phyloP scores from a whole-genome alignment of 2,888 invertebrate genomes.

The Chaetogeoica ovagalla region DNA sequence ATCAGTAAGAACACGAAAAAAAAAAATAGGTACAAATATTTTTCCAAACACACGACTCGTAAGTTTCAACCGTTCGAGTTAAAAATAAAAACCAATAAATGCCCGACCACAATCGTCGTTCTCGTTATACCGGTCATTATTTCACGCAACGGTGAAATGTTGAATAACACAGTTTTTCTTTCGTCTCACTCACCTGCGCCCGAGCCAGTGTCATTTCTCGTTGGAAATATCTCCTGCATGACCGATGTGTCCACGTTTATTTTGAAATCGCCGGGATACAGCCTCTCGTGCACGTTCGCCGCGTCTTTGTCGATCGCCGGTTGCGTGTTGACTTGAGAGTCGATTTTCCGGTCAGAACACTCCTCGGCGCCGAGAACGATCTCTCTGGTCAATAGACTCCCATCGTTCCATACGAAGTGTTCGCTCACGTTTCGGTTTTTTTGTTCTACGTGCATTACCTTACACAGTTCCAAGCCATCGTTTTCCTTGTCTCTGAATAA shows the following conservation, averaged over 20 bases:
- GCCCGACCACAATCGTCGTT: not conserved
- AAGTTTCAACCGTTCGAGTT: too few species aligned
- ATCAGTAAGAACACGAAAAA: too few species aligned
- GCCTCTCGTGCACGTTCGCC: not conserved
- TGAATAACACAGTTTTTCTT: not conserved
- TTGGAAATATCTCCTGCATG: not conserved
- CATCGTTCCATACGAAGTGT: conserved; percentile 29
- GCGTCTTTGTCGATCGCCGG: conserved; percentile 13
- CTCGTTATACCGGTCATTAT: too few species aligned
- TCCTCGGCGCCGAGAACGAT: conserved; percentile 32
- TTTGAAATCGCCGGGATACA: conserved; percentile 47
- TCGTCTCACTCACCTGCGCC: not conserved
- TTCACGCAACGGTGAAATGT: not conserved
- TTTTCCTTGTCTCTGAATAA: not conserved
- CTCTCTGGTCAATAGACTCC: conserved; percentile 27
- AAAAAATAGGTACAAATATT: too few species aligned
- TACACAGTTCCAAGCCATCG: not conserved
- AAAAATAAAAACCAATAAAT: too few species aligned
- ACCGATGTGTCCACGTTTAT: not conserved
- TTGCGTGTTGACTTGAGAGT: conserved; percentile 34
- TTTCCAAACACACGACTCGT: too few species aligned
- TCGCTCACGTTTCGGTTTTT: conserved; percentile 30
- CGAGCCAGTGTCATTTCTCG: too few species aligned
- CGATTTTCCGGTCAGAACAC: conserved; percentile 31
- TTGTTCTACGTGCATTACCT: conserved; percentile 37